These are phyloP conservation scores for Apostichopus japonicus DNA, from an alignment of 35 echinoderm and acorn worm genomes.

Conservation along the genomic window DNA sequence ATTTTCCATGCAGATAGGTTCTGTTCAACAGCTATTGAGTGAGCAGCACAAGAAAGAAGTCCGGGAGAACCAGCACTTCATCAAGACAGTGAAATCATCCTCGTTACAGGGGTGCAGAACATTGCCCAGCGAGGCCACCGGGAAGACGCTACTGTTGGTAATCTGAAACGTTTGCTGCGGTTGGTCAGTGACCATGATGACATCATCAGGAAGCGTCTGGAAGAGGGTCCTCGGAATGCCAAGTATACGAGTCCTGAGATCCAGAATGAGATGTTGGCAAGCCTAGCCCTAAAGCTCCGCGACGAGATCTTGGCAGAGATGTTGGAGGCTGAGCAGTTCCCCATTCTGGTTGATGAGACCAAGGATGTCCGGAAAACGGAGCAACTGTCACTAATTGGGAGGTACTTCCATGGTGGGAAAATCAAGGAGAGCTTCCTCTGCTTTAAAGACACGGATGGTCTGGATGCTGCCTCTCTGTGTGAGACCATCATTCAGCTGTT, in stretches of 20 bases:
- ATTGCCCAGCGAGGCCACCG: conserved; percentile 3
- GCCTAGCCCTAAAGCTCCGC: conserved; percentile 12
- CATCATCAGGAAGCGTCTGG: background rate
- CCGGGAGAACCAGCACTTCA: conserved; percentile 13
- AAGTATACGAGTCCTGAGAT: conserved; percentile 21
- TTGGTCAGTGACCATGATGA: conserved; percentile 3
- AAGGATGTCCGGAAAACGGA: background rate
- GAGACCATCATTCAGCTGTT: conserved; percentile 37
- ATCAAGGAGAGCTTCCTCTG: conserved; percentile 34
- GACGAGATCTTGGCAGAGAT: conserved; percentile 26
- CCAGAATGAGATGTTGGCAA: conserved; percentile 45
- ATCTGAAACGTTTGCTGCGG: background rate
- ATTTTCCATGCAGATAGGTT: conserved; percentile 34
- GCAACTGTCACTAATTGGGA: conserved; percentile 27
- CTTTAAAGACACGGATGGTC: conserved; percentile 30
- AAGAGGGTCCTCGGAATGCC: background rate
- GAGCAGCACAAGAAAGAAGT: background rate
- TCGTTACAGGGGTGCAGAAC: background rate
- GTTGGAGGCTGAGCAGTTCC: no score
- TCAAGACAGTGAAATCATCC: conserved; percentile 14
- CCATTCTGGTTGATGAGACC: no score
- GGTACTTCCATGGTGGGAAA: conserved; percentile 15
- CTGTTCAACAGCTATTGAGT: conserved; percentile 36
- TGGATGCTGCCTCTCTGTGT: conserved; percentile 42
- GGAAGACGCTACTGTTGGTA: conserved; percentile 16